Evolutionary conservation across 2,113 vertebrate species (phyloP).

Genomic region (Eupsittula cactorum): DNA sequence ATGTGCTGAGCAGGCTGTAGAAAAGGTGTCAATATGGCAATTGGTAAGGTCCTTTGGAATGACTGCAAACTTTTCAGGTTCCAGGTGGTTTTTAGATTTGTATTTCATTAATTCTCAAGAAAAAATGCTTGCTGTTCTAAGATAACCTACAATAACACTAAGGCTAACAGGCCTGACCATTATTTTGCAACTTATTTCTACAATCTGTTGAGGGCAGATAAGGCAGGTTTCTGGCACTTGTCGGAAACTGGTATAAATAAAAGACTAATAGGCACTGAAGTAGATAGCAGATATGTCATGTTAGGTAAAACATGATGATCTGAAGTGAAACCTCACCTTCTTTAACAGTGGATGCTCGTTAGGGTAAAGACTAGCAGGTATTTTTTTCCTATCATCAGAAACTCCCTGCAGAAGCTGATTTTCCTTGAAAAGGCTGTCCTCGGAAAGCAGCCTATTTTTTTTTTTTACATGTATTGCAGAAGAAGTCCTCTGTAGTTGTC

Average conservation of each 20-base stretch:
- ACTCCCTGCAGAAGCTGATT: neutral
- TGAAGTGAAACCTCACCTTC: neutral
- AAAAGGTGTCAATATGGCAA: neutral
- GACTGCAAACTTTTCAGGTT: accelerated
- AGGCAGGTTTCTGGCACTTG: neutral
- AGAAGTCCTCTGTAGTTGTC: neutral
- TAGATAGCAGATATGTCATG: neutral
- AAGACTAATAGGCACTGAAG: neutral
- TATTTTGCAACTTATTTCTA: neutral
- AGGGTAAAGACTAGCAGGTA: neutral
- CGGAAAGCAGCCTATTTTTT: neutral
- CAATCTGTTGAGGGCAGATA: neutral
- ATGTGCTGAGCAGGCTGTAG: neutral
- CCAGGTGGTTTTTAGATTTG: neutral
- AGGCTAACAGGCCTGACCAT: neutral
- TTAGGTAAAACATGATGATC: neutral
- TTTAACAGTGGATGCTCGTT: neutral
- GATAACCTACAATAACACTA: neutral
- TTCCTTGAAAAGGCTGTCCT: neutral
- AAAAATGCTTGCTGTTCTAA: neutral
- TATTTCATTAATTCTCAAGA: neutral
- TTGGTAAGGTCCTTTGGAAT: neutral
- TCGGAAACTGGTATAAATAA: neutral
- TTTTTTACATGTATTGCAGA: neutral
- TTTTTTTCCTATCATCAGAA: neutral